A percentile compares a stretch with the other conserved stretches of the same genome.
Evolutionary conservation across 2,888 invertebrate species (phyloP).

Genomic region (Dolichopus griseipennis): DNA sequence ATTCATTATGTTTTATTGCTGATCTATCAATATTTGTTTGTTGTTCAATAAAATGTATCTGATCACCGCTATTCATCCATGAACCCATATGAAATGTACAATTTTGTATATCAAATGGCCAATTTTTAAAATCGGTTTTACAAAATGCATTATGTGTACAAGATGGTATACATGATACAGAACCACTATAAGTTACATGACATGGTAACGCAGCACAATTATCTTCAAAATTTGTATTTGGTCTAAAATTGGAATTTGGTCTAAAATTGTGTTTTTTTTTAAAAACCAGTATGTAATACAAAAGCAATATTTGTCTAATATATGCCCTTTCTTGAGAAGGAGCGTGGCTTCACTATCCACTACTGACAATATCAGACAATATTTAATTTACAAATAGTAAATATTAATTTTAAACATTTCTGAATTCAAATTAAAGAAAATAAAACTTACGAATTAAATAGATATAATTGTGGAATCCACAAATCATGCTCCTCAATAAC

Average conservation of each 20-base stretch:
- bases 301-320: slow-evolving; percentile 49
- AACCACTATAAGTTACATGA: slow-evolving; percentile 32
- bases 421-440: neutral
- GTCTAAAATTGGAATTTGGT: slow-evolving; percentile 10
- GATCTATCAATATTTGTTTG: slow-evolving; percentile 23
- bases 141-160: slow-evolving; percentile 52
- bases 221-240: slow-evolving; percentile 15
- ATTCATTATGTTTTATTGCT: slow-evolving; percentile 46
- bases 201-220: slow-evolving; percentile 46
- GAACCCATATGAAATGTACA: slow-evolving; percentile 58
- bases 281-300: too few relatives aligned
- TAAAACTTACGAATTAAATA: slow-evolving; percentile 9
- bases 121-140: slow-evolving; percentile 48
- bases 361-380: slow-evolving; percentile 47
- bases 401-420: neutral
- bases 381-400: too few relatives aligned
- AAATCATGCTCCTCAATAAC: neutral
- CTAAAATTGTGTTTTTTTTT: neutral
- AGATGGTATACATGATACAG: slow-evolving; percentile 53
- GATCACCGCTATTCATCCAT: slow-evolving; percentile 42
- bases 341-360: slow-evolving; percentile 80
- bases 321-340: slow-evolving; percentile 73
- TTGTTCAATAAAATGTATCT: neutral
- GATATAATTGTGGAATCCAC: neutral
- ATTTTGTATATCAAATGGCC: slow-evolving; percentile 60